Conservation (phyloP, 2,113 vertebrate genomes). For the Brienomyrus brachyistius region DNA sequence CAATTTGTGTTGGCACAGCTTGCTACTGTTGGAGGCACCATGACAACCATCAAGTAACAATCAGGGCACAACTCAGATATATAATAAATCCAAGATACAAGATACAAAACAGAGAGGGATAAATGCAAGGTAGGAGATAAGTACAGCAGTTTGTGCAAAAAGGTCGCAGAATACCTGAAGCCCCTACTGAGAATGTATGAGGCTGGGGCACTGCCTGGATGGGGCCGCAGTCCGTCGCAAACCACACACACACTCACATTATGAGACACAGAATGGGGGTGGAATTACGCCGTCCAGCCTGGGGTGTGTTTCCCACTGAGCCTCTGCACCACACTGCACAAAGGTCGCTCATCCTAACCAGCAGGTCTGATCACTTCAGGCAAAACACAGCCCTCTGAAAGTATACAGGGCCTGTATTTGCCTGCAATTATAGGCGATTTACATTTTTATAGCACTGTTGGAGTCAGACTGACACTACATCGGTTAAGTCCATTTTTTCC, state of each 20-base stretch:
- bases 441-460: neutral
- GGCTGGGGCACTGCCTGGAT: neutral
- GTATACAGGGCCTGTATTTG: neutral
- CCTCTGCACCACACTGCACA: neutral
- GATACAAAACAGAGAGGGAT: neutral
- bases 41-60: neutral
- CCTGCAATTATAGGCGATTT: neutral
- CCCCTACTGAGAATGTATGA: neutral
- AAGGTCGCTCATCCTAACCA: neutral
- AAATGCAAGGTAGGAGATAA: neutral
- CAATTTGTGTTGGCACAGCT: neutral
- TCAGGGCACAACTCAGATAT: neutral
- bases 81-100: neutral
- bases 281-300: neutral
- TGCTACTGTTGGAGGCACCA: neutral
- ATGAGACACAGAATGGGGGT: neutral
- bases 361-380: neutral
- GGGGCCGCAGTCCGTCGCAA: neutral
- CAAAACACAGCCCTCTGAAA: neutral
- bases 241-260: neutral
- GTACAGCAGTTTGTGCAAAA: neutral
- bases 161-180: neutral
- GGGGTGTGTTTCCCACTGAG: neutral
- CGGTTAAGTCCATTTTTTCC: neutral
- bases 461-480: neutral